Evolutionary conservation across 1,140 invertebrate genomes (phyloP), one percentile per base, ranked within the genome.

Genomic region (Sminthurinus signatus): DNA sequence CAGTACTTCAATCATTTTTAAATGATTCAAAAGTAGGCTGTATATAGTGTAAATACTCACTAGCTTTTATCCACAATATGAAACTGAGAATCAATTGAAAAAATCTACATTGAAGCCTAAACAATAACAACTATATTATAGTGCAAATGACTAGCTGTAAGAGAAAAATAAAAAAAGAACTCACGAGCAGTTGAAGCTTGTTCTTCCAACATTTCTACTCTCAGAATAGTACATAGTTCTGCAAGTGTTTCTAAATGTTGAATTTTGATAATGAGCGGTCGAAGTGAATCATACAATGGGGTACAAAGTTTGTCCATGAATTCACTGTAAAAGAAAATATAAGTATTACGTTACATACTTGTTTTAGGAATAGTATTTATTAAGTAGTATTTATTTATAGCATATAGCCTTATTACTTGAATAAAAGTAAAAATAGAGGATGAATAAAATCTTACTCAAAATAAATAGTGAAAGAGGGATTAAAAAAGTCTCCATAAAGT

Each of bases 191-290:
- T 88, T 65, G 86, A 84, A 1, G 93, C 88, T 73, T 96, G 91
- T 73, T 98, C 94, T 74, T 95, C 92, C 12, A 97, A 79, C 85
- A 98, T 94, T 81, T 98, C 95, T 48, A 91, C 84, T 52, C 86
- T 85, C 1, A 99, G 79, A 66, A 99, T 97, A 32, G 88, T 88
- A 75, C 95, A 98, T 23, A 99, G 85, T 78, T 99, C 96, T 0
- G 95, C 90, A 15, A 99, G 78, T 0, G 96, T 97, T 81, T 99
- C 96, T 72, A 99, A 80, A 79, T 99, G 96, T 75, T 96, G 93
- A 54, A 98, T 91, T 74, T 96, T 91, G 67, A 99, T 96, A 39
- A 99, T 89, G 58, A 92, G 85, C 1, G 97, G 95, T n/a, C 96
- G 81, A 59, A 99, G 77, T 1, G 85, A 86, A 74, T 99, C 96